Conservation (phyloP, 2,113 vertebrate species). For the Cinclus mexicanus region DNA sequence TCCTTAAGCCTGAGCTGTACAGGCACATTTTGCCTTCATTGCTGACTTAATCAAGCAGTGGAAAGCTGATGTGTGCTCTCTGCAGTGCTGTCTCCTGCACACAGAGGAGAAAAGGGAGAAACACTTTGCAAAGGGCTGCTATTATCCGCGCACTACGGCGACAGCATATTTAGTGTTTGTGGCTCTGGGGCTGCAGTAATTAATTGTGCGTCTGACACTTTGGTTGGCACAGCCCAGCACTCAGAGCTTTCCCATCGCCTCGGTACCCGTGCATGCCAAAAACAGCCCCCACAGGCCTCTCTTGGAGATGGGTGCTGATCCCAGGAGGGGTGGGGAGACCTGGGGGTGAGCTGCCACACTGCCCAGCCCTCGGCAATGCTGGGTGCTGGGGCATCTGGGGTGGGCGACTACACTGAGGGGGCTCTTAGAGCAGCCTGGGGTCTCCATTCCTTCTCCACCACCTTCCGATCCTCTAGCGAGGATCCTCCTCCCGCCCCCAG, state of each 20-base stretch:
- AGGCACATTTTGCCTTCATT: constrained; percentile 13
- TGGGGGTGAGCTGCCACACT: not conserved
- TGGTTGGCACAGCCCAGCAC: not conserved
- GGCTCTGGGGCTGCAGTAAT: constrained; percentile 23
- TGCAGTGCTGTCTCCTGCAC: constrained; percentile 16
- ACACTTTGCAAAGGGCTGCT: constrained; percentile 37
- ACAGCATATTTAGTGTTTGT: not conserved
- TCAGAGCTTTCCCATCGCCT: not conserved
- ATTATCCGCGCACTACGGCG: not conserved
- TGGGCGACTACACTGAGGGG: not conserved
- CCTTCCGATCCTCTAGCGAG: no score
- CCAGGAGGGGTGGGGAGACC: not conserved
- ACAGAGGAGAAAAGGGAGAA: not conserved
- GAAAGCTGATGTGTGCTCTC: constrained; percentile 12
- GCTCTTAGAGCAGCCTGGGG: not conserved
- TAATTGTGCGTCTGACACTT: constrained; percentile 31
- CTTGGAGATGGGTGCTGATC: not conserved
- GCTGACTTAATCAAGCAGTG: constrained; percentile 54
- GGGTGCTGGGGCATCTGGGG: not conserved
- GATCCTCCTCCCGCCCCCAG: not conserved
- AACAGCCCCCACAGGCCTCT: not conserved
- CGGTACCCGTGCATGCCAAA: not conserved
- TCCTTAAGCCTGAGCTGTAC: constrained; percentile 26
- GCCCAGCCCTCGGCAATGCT: not conserved
- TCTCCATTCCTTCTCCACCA: not conserved